Evolutionary conservation across 2,888 invertebrate genomes (phyloP), one percentile per base, ranked within the genome.

Genomic region (Parapristionchus giblindavisi): DNA sequence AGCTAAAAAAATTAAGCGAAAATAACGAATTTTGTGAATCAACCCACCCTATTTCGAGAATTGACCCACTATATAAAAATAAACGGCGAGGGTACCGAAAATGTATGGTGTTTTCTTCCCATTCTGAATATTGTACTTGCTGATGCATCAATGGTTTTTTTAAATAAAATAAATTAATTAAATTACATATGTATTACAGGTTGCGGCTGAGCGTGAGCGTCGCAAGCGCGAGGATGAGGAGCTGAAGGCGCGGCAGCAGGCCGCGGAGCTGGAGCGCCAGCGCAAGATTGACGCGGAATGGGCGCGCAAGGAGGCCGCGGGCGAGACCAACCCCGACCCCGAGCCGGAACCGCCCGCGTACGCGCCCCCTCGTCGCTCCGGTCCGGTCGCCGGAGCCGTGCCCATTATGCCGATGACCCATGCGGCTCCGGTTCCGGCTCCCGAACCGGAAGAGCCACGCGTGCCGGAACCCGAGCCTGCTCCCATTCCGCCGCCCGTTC

Each of bases 161-260:
- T 43, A 43, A 43, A 43, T 43, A 43, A 43, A 14, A 43, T 14
- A 14, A 43, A 43, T 43, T 14, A 43, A 14, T 14, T 14, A 14
- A 43, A 43, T 43, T 14, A 17, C 17, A 43, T 14, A 17, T 17
- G 43, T 14, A 17, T 54, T 60, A 38, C 17, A 73, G 73, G 76
- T 76, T 0, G 76, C 70, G 1, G 71, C 71, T 1, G 83, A 83
- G 40, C 66, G 84, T 11, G 84, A 84, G 74, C 76, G 78, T 6
- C 75, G 85, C 21, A 85, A 84, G 75, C 75, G 76, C 43, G 85
- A 85, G 52, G 85, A 85, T 66, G 85, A 83, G 60, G 82, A 80
- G n/a, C 72, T 86, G 32, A 73, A 80, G 4, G 70, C 66, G 58
- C 21, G 29, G 1, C 43, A 52, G 56, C n/a, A n/a, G 29, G 66